phyloP scores from a whole-genome alignment of 2,888 invertebrate genomes.

The Neocrepidodera transversa region DNA sequence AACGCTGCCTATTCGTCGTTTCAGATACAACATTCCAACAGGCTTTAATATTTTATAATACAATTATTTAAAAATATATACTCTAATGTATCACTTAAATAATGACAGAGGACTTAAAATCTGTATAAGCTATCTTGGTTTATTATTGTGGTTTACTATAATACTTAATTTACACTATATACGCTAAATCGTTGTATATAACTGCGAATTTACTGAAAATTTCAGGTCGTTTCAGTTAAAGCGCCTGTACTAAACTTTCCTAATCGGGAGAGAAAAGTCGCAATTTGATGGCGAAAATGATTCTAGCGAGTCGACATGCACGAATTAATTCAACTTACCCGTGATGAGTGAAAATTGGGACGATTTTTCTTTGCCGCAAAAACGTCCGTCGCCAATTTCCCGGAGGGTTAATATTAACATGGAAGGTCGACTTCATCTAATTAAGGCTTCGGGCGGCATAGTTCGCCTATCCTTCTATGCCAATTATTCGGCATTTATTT shows the following conservation, averaged over 20 bases:
- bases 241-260: neutral
- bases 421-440: constrained; percentile 52
- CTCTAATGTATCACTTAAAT: too few species aligned
- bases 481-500: constrained; percentile 38
- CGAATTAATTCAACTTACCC: constrained; percentile 52
- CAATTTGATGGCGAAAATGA: constrained; percentile 35
- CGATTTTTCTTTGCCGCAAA: constrained; percentile 54
- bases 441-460: constrained; percentile 51
- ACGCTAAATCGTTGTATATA: too few species aligned
- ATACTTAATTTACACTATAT: too few species aligned
- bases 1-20: too few species aligned
- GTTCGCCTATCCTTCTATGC: constrained; percentile 45
- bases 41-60: too few species aligned
- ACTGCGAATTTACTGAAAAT: too few species aligned
- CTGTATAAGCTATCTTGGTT: too few species aligned
- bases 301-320: constrained; percentile 44
- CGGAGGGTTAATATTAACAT: constrained; percentile 53
- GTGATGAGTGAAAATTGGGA: constrained; percentile 53
- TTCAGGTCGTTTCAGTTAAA: too few species aligned
- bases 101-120: too few species aligned
- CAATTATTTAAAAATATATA: too few species aligned
- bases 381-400: constrained; percentile 56
- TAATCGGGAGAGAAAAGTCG: neutral
- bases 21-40: too few species aligned
- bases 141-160: too few species aligned